Base-by-base conservation (phyloP, 2,113 vertebrate genomes). In the Balaeniceps rex region DNA sequence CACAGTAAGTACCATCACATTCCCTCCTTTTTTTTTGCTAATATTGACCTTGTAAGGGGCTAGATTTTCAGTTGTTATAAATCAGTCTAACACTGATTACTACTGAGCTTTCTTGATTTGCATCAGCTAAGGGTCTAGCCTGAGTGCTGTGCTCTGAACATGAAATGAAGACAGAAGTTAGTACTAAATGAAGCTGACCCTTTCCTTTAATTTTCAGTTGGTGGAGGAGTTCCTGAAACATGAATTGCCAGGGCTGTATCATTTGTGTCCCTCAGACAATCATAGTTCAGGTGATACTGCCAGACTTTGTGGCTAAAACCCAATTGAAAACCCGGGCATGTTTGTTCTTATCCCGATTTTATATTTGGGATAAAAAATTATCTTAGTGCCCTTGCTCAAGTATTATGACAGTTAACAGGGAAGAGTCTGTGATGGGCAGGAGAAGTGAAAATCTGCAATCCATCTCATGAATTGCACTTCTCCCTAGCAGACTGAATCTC, bases 91-190 rank as follows among this genome's bases (percentile, higher is more conserved):
- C 79, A 36, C 90, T 94, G 93, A 95, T 97, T 90, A 68, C 85
- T 80, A 18, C 83, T 92, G 85, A 83, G 93, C 90, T 86, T 80
- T 90, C 90, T 94, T 94, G 93, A 94, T 97, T 96, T 95, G 83
- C 92, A 90, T 96, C 88, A 86, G 85, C 64, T 42, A 4, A 88
- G 46, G 55, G 92, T 92, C 9, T 18, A 68, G 71, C 85, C 68
- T 1, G 7, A 88, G 93, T 63, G 51, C 61, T 83, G 22, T 84
- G 66, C 63, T 94, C 74, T 89, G 91, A 94, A 91, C 87, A 46
- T 34, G 89, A 91, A 94, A 72, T 76, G 91, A 93, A 93, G 87
- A 87, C 83, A 83, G 61, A 91, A 94, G 78, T 82, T 71, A 69
- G 54, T 38, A 54, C 76, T 92, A 71, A 94, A 85, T 38, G 86